These are phyloP conservation scores for Perccottus glenii DNA, from an alignment of 2,113 vertebrate species.

Conservation along the genomic window DNA sequence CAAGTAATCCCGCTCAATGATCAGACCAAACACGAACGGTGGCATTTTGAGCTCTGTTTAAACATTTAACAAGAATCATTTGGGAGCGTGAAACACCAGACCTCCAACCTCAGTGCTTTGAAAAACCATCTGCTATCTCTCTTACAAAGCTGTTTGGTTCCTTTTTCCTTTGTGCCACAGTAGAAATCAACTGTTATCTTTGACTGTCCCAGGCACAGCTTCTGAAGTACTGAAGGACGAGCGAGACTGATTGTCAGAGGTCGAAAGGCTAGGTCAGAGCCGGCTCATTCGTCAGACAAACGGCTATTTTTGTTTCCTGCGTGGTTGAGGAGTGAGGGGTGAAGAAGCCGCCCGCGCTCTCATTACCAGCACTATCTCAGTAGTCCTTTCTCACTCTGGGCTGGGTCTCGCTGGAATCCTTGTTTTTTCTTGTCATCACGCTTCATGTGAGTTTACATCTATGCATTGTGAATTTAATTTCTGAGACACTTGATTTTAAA, in stretches of 20 bases:
- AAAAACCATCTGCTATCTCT: slow-evolving; percentile 43
- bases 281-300: slow-evolving; percentile 90
- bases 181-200: slow-evolving; percentile 85
- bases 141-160: slow-evolving; percentile 66
- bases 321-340: slow-evolving; percentile 82
- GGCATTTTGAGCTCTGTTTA: slow-evolving; percentile 33
- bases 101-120: slow-evolving; percentile 49
- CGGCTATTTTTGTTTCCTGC: slow-evolving; percentile 96
- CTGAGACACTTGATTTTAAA: slow-evolving; percentile 17
- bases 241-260: slow-evolving; percentile 96
- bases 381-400: slow-evolving; percentile 82
- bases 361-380: slow-evolving; percentile 78
- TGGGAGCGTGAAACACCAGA: slow-evolving; percentile 27
- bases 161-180: slow-evolving; percentile 66
- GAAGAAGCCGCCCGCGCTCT: slow-evolving; percentile 68
- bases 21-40: slow-evolving; percentile 23
- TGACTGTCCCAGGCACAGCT: slow-evolving; percentile 59
- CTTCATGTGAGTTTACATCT: slow-evolving; percentile 47
- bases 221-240: slow-evolving; percentile 87
- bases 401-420: slow-evolving; percentile 74
- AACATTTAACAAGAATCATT: slow-evolving; percentile 53
- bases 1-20: slow-evolving; percentile 23
- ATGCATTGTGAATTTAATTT: slow-evolving; percentile 21
- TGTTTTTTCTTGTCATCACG: slow-evolving; percentile 47
- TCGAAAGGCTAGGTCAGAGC: slow-evolving; percentile 94